A percentile compares a stretch with the other conserved stretches of the same genome.
These are phyloP conservation scores for Toxotes jaculatrix DNA, from an alignment of 2,113 vertebrate genomes.

Conservation along the genomic window DNA sequence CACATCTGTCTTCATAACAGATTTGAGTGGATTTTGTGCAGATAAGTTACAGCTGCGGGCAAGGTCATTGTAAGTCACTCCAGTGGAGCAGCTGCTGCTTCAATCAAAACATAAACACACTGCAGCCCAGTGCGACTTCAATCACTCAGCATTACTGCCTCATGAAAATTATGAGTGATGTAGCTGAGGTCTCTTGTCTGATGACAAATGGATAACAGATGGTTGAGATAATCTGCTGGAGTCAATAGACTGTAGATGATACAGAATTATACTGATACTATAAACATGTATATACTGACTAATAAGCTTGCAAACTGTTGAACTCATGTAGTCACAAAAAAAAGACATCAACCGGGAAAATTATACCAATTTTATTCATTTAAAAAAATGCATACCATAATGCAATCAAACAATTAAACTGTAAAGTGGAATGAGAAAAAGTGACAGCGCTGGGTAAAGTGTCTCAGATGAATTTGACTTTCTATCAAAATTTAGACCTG, in stretches of 20 bases:
- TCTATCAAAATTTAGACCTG: slow-evolving; percentile 43
- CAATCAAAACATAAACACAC: background rate
- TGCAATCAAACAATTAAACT: slow-evolving; percentile 68
- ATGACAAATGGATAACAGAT: background rate
- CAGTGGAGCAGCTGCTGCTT: background rate
- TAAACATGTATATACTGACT: too few relatives aligned
- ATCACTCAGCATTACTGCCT: background rate
- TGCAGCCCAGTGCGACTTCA: background rate
- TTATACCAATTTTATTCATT: slow-evolving; percentile 78
- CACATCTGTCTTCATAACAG: too few relatives aligned
- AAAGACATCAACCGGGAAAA: slow-evolving; percentile 2
- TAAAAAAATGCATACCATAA: slow-evolving; percentile 68
- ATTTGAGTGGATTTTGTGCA: too few relatives aligned
- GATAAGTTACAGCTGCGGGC: too few relatives aligned
- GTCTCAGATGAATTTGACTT: slow-evolving; percentile 34
- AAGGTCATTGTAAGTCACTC: background rate
- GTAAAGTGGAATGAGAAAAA: slow-evolving; percentile 63
- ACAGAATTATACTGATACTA: too few relatives aligned
- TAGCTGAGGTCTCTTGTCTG: background rate
- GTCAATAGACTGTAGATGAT: background rate
- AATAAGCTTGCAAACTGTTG: background rate
- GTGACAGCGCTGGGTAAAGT: slow-evolving; percentile 53
- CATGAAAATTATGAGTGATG: background rate
- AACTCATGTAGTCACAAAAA: background rate
- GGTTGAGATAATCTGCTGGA: background rate